Conservation (phyloP, 1,140 invertebrate genomes). For the Papilio dardanus region DNA sequence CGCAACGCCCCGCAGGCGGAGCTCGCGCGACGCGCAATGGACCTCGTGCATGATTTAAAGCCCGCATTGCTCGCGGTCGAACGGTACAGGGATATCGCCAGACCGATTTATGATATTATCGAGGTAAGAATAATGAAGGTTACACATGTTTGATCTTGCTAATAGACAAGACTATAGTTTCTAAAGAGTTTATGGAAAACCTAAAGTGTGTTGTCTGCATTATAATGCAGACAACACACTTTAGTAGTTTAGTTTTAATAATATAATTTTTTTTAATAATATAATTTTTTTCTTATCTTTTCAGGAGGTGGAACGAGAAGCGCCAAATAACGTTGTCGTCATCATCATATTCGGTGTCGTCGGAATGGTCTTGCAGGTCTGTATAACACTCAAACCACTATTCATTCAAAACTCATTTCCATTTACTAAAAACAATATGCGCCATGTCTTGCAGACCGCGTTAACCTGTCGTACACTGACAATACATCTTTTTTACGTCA, state of each 20-base stretch:
- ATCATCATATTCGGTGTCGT: conserved; percentile 64
- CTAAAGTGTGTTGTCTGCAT: not conserved
- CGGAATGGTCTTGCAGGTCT: conserved; percentile 64
- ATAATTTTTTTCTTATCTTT: conserved; percentile 16
- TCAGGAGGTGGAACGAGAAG: conserved; percentile 74
- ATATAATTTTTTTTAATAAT: not conserved
- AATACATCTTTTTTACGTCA: too few species aligned
- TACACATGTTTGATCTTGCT: too few species aligned
- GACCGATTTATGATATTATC: conserved; percentile 71
- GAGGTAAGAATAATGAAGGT: conserved; percentile 52
- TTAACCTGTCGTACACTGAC: too few species aligned
- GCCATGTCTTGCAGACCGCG: too few species aligned
- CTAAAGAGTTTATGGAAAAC: not conserved
- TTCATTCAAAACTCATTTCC: too few species aligned
- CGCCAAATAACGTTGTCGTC: conserved; percentile 72
- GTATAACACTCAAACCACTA: too few species aligned
- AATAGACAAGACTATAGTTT: not conserved
- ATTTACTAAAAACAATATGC: too few species aligned
- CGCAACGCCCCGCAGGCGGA: conserved; percentile 65
- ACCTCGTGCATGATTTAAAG: conserved; percentile 76
- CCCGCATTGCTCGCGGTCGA: conserved; percentile 71
- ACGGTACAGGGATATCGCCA: conserved; percentile 64
- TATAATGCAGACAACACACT: too few species aligned
- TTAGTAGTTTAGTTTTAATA: not conserved
- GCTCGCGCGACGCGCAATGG: conserved; percentile 68